A percentile compares a stretch with the other conserved stretches of the same genome.
phyloP scores from a whole-genome alignment of 1,140 invertebrate species.

The Periplaneta americana region DNA sequence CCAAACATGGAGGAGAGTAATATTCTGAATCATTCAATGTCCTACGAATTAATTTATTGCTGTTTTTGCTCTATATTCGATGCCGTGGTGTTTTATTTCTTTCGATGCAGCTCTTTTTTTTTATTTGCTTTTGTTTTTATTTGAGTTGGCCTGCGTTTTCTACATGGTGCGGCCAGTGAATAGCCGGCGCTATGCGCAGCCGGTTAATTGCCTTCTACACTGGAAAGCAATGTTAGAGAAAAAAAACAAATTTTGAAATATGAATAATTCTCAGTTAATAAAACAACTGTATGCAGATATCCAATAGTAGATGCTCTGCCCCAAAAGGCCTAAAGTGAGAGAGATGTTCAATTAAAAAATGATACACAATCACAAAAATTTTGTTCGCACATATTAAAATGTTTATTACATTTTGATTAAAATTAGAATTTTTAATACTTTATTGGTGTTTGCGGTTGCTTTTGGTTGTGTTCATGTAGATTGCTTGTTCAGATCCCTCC shows the following conservation, averaged over 20 bases:
- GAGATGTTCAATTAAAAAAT: background rate
- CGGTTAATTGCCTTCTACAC: background rate
- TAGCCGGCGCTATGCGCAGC: background rate
- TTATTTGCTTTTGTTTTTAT: background rate
- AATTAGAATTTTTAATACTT: background rate
- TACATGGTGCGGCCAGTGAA: background rate
- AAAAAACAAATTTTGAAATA: background rate
- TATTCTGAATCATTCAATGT: background rate
- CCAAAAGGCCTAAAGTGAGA: background rate
- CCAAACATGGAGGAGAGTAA: background rate
- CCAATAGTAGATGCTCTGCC: background rate
- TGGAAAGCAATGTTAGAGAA: background rate
- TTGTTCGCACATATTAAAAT: background rate
- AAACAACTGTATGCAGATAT: background rate
- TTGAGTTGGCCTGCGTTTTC: background rate
- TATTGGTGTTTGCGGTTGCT: background rate
- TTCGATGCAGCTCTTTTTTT: background rate
- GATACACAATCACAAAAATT: background rate
- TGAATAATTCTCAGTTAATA: background rate
- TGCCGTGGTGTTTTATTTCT: too few species aligned
- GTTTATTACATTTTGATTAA: background rate
- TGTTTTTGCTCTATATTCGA: background rate
- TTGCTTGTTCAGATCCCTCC: background rate
- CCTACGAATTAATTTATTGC: background rate
- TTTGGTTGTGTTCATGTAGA: background rate